A percentile compares a stretch with the other conserved stretches of the same genome.
Evolutionary conservation across 92 coral and sea anemone species (phyloP).

Genomic region (Porites cylindrica): DNA sequence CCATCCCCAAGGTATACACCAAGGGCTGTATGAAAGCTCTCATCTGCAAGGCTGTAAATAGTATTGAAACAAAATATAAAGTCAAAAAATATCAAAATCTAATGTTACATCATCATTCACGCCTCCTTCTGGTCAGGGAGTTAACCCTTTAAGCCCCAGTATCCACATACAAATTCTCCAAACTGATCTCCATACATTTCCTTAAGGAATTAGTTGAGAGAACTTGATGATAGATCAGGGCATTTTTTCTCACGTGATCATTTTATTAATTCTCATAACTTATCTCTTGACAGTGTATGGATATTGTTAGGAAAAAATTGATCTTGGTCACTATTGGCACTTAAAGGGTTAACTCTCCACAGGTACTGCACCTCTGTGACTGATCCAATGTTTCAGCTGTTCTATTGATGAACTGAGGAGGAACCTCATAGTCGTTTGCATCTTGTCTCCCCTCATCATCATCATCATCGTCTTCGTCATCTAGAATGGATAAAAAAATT

Average conservation of each 20-base stretch:
- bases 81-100: background rate
- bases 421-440: conserved; percentile 29
- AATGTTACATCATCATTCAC: background rate
- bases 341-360: too few species aligned
- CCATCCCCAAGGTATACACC: conserved; percentile 80
- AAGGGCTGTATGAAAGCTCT: conserved; percentile 61
- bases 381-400: conserved; percentile 20
- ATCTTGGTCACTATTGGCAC: too few species aligned
- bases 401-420: conserved; percentile 12
- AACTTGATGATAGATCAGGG: too few species aligned
- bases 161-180: too few species aligned
- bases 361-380: conserved; percentile 21
- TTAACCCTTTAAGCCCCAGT: too few species aligned
- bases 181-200: too few species aligned
- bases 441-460: conserved; percentile 48
- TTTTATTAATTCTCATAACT: too few species aligned
- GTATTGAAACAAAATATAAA: background rate
- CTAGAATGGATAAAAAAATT: conserved; percentile 2
- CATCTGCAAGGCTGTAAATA: conserved; percentile 56
- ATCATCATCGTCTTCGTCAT: conserved; percentile 77
- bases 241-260: too few species aligned
- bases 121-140: background rate
- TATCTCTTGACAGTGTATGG: too few species aligned
- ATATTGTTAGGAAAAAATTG: too few species aligned
- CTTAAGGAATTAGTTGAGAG: too few species aligned